Evolutionary conservation across 2,113 vertebrate genomes (phyloP).

Genomic region (Phalacrocorax brasilianus): DNA sequence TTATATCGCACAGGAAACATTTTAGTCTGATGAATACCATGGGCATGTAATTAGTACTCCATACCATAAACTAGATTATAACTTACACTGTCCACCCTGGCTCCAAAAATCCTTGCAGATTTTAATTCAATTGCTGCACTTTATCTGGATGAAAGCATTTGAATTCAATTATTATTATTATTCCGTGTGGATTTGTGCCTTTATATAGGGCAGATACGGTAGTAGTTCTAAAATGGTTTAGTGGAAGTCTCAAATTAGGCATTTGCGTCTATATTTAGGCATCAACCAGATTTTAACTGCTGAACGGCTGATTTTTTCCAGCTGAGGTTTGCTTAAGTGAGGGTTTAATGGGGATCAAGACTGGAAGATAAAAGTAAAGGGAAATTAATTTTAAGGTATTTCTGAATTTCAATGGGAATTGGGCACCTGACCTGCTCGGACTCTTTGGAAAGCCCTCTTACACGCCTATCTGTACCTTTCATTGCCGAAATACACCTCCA

Average conservation of each 20-base stretch:
- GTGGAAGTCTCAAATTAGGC: constrained; percentile 30
- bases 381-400: neutral
- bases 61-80: constrained; percentile 22
- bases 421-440: neutral
- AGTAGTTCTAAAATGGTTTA: neutral
- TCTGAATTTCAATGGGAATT: neutral
- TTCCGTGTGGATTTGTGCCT: neutral
- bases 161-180: neutral
- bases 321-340: neutral
- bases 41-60: constrained; percentile 22
- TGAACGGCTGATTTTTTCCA: constrained; percentile 20
- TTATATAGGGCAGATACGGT: neutral
- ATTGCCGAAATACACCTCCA: neutral
- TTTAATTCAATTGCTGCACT: constrained; percentile 41
- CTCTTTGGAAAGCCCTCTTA: neutral
- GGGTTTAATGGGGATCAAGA: neutral
- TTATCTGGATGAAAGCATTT: constrained; percentile 28
- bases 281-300: neutral
- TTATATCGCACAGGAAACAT: constrained; percentile 6
- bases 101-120: constrained; percentile 4
- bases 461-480: neutral
- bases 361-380: neutral
- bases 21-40: neutral
- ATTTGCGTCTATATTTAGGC: constrained; percentile 32
- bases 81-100: neutral